Percentiles rank a stretch among this genome's conserved stretches.
Conservation (phyloP, 1,140 invertebrate genomes). For the Cyrtorhinus lividipennis region DNA sequence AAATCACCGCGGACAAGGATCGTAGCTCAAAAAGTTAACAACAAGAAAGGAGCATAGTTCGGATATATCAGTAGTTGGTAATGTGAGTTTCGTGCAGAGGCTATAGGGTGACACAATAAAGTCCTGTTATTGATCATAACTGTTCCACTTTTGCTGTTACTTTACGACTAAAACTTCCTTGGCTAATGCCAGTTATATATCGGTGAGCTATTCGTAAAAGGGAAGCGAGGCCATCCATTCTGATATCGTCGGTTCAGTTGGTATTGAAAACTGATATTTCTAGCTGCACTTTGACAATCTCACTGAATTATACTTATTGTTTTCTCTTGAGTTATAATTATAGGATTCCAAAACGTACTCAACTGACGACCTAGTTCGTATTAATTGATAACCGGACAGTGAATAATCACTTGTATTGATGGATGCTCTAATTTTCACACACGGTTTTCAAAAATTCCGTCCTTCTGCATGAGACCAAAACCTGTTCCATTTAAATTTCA, state of each 20-base stretch:
- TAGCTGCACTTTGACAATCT: too few species aligned
- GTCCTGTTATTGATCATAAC: slow-evolving; percentile 5
- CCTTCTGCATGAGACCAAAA: too few species aligned
- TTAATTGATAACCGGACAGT: too few species aligned
- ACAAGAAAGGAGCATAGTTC: not conserved
- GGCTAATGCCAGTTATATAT: slow-evolving; percentile 7
- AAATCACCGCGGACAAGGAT: not conserved
- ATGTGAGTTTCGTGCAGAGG: not conserved
- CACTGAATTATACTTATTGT: too few species aligned
- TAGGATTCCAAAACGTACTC: too few species aligned
- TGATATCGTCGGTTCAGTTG: not conserved
- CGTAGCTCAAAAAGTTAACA: not conserved
- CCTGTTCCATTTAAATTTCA: too few species aligned
- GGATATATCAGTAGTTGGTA: not conserved
- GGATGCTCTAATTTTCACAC: too few species aligned
- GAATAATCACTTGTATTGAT: too few species aligned
- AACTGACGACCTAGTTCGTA: too few species aligned
- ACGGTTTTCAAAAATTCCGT: too few species aligned
- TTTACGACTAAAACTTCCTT: slow-evolving; percentile 3
- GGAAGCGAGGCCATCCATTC: not conserved
- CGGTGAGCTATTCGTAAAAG: not conserved
- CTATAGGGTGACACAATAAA: slow-evolving; percentile 1
- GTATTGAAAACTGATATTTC: not conserved
- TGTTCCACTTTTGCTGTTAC: slow-evolving; percentile 2
- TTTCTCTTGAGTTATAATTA: too few species aligned